Conservation (phyloP, 2,888 invertebrate species). For the Mimas tiliae region DNA sequence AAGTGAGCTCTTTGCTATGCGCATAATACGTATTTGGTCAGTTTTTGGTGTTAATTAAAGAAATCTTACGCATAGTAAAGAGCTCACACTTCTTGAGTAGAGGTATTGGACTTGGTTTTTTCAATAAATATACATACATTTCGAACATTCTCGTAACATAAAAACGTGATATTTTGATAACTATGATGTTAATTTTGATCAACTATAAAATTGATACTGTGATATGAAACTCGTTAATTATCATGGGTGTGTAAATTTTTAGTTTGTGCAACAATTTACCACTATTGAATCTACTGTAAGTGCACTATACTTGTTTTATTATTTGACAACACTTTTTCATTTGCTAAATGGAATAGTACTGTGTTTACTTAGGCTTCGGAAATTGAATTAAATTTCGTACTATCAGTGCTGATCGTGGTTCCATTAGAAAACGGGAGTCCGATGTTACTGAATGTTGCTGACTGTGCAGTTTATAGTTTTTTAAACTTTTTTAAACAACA, state of each 20-base stretch:
- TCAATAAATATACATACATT: neutral
- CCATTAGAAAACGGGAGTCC: too few species aligned
- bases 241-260: slow-evolving; percentile 16
- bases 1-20: neutral
- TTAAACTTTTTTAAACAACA: too few species aligned
- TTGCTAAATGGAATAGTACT: neutral
- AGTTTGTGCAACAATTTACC: slow-evolving; percentile 2
- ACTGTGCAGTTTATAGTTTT: too few species aligned
- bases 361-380: neutral
- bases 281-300: neutral
- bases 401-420: too few species aligned
- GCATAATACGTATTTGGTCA: too few species aligned
- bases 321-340: neutral
- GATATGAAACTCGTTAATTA: slow-evolving; percentile 57
- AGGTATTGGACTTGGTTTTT: neutral
- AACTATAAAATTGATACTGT: slow-evolving; percentile 54
- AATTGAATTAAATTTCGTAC: too few species aligned
- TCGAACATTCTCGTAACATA: neutral
- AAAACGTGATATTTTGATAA: slow-evolving; percentile 2
- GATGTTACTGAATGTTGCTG: too few species aligned
- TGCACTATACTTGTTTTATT: slow-evolving; percentile 16
- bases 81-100: too few species aligned
- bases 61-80: too few species aligned
- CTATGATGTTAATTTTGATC: neutral
- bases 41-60: too few species aligned